Base-by-base conservation (phyloP, 1,140 invertebrate species). In the Drosophila ambigua region DNA sequence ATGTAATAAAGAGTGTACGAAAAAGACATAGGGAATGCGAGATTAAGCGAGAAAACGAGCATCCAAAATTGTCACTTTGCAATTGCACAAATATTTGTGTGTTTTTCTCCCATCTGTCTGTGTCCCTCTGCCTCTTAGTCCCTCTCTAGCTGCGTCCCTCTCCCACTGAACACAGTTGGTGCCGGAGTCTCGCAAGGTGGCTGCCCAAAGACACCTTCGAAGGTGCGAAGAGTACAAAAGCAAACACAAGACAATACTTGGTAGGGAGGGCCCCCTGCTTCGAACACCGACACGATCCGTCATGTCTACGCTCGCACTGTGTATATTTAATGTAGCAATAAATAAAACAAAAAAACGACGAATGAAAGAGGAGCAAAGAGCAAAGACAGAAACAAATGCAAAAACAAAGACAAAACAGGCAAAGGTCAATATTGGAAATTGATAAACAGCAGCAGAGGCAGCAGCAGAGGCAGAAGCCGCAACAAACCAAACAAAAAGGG, bases 391-490 rank as follows among this genome's bases (percentile, higher is more conserved):
- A 60, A 61, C 75, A 62, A 73, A 82, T 5, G 4, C 35, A 13
- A 71, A 57, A 71, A 57, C 57, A 83, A 72, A 82, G 69, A 64
- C 75, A 62, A 73, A 82, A 71, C 77, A 68, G 58, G 58, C 72
- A 88, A 88, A 87, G 83, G 83, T 87, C 83, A 87, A 87, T 79
- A 87, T 88, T 88, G 83, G 69, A 87, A 88, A 88, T 87, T 87
- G 83, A 87, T 87, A 87, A 87, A 82, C 83, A 82, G 51, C 77
- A 80, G 66, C 50, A 72, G 52, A 57, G 63, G 24, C 41, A 23
- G 13, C 43, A 55, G 41, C 57, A 61, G 24, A 26, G 72, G 35
- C 58, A 62, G 41, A 45, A 58, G 45, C 53, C 49, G 50, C 48
- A 52, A 59, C 49, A 71, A 71, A 60, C 74, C 43, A 53, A 60